phyloP scores from a whole-genome alignment of 2,797 vertebrate genomes.

The Enteromius afrohamiltoni region DNA sequence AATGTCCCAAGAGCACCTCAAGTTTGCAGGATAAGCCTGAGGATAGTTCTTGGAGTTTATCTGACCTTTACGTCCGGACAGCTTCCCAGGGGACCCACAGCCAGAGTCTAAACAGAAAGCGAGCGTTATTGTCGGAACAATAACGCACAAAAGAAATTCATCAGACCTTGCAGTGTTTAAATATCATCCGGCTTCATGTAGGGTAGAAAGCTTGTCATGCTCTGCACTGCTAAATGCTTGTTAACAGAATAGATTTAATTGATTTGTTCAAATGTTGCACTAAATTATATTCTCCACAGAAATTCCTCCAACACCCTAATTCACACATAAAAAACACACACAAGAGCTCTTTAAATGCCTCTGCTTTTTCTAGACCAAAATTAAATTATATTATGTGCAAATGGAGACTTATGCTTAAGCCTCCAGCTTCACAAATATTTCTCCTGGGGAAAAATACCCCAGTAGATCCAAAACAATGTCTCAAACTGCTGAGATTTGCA shows the following conservation, averaged over 20 bases:
- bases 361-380: background rate
- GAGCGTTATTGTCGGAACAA: background rate
- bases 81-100: constrained; percentile 59
- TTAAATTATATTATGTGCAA: background rate
- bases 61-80: constrained; percentile 72
- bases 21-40: constrained; percentile 73
- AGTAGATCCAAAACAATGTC: background rate
- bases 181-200: constrained; percentile 3
- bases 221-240: background rate
- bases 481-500: background rate
- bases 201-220: background rate
- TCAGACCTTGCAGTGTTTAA: background rate
- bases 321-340: background rate
- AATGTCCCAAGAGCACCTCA: constrained; percentile 74
- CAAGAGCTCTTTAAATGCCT: background rate
- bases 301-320: background rate
- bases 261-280: constrained; percentile 1
- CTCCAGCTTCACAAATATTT: background rate
- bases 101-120: constrained; percentile 61
- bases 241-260: constrained; percentile 1
- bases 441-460: background rate
- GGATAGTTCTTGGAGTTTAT: constrained; percentile 75
- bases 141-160: constrained; percentile 9
- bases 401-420: background rate
- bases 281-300: background rate